phyloP scores from a whole-genome alignment of 2,888 invertebrate genomes.

The Sarcophaga subvicina region DNA sequence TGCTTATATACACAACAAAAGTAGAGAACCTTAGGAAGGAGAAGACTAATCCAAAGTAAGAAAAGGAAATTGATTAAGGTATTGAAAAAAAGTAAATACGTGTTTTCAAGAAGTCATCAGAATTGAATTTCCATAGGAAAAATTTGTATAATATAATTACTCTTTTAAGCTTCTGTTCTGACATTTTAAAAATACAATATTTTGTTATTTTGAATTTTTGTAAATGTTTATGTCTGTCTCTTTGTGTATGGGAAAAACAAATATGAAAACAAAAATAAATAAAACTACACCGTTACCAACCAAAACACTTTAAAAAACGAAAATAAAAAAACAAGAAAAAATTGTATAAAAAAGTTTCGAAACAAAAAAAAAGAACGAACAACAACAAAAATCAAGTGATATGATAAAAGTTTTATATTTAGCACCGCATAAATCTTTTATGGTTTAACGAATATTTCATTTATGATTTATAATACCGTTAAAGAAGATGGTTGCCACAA shows the following conservation, averaged over 20 bases:
- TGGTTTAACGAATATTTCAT: constrained; percentile 69
- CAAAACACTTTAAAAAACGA: constrained; percentile 24
- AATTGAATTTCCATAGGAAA: too few relatives aligned
- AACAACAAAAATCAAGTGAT: constrained; percentile 41
- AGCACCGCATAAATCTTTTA: constrained; percentile 79
- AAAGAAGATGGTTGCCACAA: constrained; percentile 50
- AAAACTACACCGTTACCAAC: constrained; percentile 10
- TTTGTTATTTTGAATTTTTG: background rate
- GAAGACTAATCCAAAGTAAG: too few relatives aligned
- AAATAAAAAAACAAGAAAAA: background rate
- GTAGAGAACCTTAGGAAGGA: too few relatives aligned
- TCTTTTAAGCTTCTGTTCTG: background rate
- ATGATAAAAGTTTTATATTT: constrained; percentile 73
- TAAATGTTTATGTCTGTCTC: constrained; percentile 30
- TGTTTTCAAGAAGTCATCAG: too few relatives aligned
- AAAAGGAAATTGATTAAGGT: too few relatives aligned
- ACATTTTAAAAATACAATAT: background rate
- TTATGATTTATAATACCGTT: constrained; percentile 66
- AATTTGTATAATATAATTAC: background rate
- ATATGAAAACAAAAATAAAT: background rate
- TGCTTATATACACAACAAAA: too few relatives aligned
- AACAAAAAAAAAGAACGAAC: background rate
- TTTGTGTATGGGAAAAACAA: constrained; percentile 3
- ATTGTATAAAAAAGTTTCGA: background rate
- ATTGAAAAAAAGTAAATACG: too few relatives aligned